Evolutionary conservation across 2,888 invertebrate genomes (phyloP).

Genomic region (Autographa pulchrina): DNA sequence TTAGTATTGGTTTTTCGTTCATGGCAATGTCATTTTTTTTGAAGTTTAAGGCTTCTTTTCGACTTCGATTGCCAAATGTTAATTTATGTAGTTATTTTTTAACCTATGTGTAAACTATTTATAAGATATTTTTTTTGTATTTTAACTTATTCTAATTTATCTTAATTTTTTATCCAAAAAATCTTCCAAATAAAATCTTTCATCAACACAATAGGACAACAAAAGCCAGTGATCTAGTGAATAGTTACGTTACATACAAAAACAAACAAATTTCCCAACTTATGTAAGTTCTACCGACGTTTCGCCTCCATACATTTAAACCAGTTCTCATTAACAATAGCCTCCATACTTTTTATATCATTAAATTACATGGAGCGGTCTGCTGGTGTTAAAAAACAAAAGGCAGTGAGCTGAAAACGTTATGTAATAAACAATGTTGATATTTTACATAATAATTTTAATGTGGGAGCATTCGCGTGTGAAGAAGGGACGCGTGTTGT

Average conservation of each 20-base stretch:
- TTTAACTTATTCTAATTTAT: too few species aligned
- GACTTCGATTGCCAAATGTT: too few species aligned
- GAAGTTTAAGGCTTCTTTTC: not conserved
- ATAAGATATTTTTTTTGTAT: too few species aligned
- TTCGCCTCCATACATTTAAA: constrained; percentile 18
- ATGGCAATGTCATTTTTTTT: too few species aligned
- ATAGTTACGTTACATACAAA: constrained; percentile 18
- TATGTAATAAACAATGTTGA: constrained; percentile 56
- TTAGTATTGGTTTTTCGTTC: too few species aligned
- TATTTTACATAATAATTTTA: constrained; percentile 59
- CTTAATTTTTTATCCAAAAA: not conserved
- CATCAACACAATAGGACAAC: constrained; percentile 25
- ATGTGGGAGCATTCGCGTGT: constrained; percentile 23
- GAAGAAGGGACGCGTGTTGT: constrained; percentile 6
- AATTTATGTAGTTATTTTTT: too few species aligned
- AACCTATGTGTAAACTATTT: too few species aligned
- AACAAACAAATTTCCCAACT: constrained; percentile 23
- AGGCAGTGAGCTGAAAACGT: constrained; percentile 57
- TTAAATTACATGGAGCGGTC: constrained; percentile 27
- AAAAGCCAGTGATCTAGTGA: constrained; percentile 27
- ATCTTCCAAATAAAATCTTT: constrained; percentile 9
- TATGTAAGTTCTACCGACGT: constrained; percentile 34
- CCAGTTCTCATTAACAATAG: constrained; percentile 27
- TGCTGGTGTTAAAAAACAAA: constrained; percentile 47
- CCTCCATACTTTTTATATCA: constrained; percentile 33